Conservation (phyloP, 2,797 vertebrate genomes). For the Silurus aristotelis region DNA sequence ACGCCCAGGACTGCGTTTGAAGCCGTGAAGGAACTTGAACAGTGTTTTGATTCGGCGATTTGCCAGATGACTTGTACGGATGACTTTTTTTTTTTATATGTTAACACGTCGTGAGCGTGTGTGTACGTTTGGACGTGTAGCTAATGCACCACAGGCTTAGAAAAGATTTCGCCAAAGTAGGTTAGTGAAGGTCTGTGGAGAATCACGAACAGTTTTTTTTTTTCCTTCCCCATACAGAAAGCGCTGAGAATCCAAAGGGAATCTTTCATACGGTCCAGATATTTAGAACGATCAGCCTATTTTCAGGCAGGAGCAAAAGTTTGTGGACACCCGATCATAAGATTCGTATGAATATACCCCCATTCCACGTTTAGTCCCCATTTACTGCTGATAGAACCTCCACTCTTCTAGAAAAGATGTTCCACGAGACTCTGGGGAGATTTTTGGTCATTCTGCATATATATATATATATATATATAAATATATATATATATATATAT, state of each 20-base stretch:
- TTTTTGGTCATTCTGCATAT: too few species aligned
- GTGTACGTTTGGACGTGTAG: conserved; percentile 30
- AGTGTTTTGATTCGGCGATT: conserved; percentile 30
- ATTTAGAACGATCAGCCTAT: too few species aligned
- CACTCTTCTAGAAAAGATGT: too few species aligned
- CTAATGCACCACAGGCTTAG: conserved; percentile 41
- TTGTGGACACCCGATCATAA: too few species aligned
- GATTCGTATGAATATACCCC: too few species aligned
- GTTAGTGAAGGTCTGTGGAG: conserved; percentile 3
- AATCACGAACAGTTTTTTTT: conserved; percentile 6
- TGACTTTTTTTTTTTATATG: conserved; percentile 9
- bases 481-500: not conserved
- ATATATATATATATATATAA: not conserved
- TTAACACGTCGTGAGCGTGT: conserved; percentile 30
- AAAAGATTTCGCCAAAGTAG: conserved; percentile 9
- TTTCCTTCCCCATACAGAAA: not conserved
- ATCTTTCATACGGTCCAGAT: not conserved
- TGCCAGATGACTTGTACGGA: conserved; percentile 13
- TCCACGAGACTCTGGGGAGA: too few species aligned
- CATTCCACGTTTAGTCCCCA: too few species aligned
- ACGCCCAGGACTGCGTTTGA: not conserved
- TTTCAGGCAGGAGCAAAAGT: too few species aligned
- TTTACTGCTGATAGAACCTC: too few species aligned
- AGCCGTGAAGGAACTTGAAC: not conserved
- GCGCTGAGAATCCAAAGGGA: not conserved